Conservation (phyloP, 2,888 invertebrate genomes). For the Eupithecia centaureata region DNA sequence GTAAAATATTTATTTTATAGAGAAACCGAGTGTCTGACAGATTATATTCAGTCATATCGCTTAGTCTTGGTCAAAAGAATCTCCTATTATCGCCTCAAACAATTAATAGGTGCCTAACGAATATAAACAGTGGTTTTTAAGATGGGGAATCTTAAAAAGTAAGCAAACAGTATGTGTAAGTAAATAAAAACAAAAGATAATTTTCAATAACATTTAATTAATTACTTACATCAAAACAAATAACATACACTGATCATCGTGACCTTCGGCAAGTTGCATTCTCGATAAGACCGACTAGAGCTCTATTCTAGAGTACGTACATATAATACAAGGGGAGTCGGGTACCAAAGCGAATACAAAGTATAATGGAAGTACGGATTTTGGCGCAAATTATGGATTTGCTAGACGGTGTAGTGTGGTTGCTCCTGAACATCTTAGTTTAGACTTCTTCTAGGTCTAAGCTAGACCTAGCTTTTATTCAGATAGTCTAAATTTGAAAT, state of each 20-base stretch:
- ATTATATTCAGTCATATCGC: too few relatives aligned
- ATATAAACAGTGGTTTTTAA: too few relatives aligned
- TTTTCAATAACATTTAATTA: conserved; percentile 82
- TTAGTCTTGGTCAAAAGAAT: too few relatives aligned
- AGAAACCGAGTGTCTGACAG: too few relatives aligned
- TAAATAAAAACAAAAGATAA: conserved; percentile 40
- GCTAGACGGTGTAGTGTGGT: neutral
- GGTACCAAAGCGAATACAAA: conserved; percentile 31
- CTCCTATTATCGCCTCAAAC: too few relatives aligned
- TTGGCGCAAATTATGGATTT: conserved; percentile 29
- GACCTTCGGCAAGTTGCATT: conserved; percentile 77
- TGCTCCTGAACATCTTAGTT: neutral
- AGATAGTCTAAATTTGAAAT: neutral
- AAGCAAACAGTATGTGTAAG: neutral
- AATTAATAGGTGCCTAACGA: too few relatives aligned
- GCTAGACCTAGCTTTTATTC: neutral
- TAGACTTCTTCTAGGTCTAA: neutral
- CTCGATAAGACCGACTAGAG: conserved; percentile 77
- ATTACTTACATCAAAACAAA: conserved; percentile 80
- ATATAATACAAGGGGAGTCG: conserved; percentile 41
- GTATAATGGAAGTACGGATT: conserved; percentile 11
- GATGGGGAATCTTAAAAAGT: too few relatives aligned
- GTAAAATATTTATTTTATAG: too few relatives aligned
- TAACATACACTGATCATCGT: conserved; percentile 77
- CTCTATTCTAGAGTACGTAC: conserved; percentile 58